phyloP scores from a whole-genome alignment of 2,888 invertebrate species.

The Nemapogon koenigi region DNA sequence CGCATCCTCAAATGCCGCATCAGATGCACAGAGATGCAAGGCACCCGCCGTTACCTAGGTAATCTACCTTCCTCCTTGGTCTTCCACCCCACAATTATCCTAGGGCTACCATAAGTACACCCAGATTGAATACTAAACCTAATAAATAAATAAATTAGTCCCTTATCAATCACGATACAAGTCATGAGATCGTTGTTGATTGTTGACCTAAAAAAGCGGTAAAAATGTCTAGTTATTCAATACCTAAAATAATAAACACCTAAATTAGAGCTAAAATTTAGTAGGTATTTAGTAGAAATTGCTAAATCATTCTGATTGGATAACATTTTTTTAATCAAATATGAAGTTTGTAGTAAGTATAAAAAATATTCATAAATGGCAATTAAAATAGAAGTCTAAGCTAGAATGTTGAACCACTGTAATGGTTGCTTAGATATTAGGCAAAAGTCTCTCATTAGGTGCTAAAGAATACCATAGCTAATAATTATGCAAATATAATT shows the following conservation, averaged over 20 bases:
- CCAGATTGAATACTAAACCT: neutral
- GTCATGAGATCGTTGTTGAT: no score
- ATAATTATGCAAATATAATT: neutral
- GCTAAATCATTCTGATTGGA: no score
- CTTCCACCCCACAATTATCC: neutral
- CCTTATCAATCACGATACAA: no score
- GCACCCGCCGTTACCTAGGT: conserved; percentile 61
- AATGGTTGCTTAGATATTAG: no score
- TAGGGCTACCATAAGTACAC: neutral
- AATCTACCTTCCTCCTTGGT: conserved; percentile 42
- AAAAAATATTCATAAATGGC: no score
- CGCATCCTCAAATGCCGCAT: conserved; percentile 70
- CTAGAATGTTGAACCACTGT: no score
- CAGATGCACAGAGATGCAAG: conserved; percentile 68
- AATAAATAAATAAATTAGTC: neutral
- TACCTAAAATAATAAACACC: neutral
- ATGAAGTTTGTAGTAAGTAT: no score
- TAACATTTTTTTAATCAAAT: no score
- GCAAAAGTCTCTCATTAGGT: no score
- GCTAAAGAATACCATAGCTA: no score
- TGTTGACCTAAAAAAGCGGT: no score
- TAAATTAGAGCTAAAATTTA: neutral
- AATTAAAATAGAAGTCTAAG: no score
- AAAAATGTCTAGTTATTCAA: neutral
- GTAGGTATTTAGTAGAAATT: neutral